Base-by-base conservation (phyloP, 2,888 invertebrate species). In the Zaprionus bogoriensis region DNA sequence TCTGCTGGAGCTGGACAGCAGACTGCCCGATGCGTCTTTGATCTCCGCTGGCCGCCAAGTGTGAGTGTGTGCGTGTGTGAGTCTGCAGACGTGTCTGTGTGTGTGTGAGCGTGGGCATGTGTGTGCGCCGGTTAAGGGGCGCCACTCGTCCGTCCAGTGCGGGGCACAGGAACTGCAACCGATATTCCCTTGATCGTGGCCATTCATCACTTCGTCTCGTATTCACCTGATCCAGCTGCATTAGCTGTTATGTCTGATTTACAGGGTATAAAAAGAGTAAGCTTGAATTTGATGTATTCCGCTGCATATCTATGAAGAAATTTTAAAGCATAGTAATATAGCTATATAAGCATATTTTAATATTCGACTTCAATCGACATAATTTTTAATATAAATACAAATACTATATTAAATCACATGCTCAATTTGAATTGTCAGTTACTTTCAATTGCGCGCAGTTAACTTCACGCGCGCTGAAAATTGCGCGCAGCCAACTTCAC, bases 1-100 rank as follows among this genome's bases (percentile, higher is more conserved):
- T 78, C 67, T 58, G 82, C 74, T 77, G 66, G 81, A 76, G 72
- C 57, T 64, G 65, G 27, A 32, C 32, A 32, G 32, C 32, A 46
- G 46, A 60, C 77, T 62, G 62, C 46, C 61, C 68, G 57, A 80
- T 65, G 48, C 44, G 67, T 67, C 66, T 76, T 61, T 63, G 45
- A 50, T 55, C 28, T 50, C 45, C 30, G 50, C 42, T 58, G 54
- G 17, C 42, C 58, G 19, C 27, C 36, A 25, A 6, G 25, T 28
- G 20, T 42, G 44, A 10, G 25, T 20, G 4, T 20, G 41, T 48
- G 36, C 30, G 48, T 32, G 25, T 46, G 32, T 46, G 12, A 38
- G 27, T 36, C 5, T 30, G 30, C 48, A 6, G n/a, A 9, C 41
- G 4, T 32, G 22, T 51, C 25, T 46, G 38, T 45, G 17, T 60